A percentile compares a stretch with the other conserved stretches of the same genome.
These are phyloP conservation scores for Halcyon badia DNA, from an alignment of 2,797 vertebrate species.

Conservation along the genomic window DNA sequence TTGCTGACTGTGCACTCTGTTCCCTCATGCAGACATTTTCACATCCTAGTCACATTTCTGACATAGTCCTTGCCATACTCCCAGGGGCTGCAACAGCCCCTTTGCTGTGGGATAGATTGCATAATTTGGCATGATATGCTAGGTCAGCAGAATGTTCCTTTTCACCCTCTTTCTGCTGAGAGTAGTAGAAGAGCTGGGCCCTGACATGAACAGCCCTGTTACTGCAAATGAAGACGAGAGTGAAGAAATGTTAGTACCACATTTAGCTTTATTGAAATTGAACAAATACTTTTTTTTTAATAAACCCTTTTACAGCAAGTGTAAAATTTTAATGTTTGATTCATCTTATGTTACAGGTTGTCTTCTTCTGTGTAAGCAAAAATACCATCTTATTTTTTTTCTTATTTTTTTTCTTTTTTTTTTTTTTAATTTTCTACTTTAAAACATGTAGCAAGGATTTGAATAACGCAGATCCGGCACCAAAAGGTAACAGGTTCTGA, in stretches of 20 bases:
- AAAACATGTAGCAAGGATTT: conserved; percentile 85
- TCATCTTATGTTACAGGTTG: conserved; percentile 80
- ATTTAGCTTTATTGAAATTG: conserved; percentile 93
- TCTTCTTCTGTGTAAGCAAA: conserved; percentile 82
- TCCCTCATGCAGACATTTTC: no score
- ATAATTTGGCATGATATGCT: neutral
- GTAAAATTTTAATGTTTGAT: conserved; percentile 81
- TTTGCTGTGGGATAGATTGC: neutral
- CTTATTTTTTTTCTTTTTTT: neutral
- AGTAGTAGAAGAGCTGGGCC: neutral
- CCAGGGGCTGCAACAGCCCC: neutral
- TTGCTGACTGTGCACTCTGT: no score
- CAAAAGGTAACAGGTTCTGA: conserved; percentile 84
- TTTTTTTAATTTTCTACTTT: conserved; percentile 78
- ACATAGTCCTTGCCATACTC: fast-evolving
- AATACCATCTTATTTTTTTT: conserved; percentile 77
- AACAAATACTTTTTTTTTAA: conserved; percentile 81
- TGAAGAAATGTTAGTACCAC: conserved; percentile 78
- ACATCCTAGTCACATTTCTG: neutral
- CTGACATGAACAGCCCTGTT: neutral
- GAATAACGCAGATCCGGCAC: conserved; percentile 81
- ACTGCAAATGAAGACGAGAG: conserved; percentile 35
- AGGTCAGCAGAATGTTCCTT: neutral
- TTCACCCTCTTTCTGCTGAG: neutral
- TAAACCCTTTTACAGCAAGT: conserved; percentile 84